Base-by-base conservation (phyloP, 2,888 invertebrate species). In the Lamproptera curius region DNA sequence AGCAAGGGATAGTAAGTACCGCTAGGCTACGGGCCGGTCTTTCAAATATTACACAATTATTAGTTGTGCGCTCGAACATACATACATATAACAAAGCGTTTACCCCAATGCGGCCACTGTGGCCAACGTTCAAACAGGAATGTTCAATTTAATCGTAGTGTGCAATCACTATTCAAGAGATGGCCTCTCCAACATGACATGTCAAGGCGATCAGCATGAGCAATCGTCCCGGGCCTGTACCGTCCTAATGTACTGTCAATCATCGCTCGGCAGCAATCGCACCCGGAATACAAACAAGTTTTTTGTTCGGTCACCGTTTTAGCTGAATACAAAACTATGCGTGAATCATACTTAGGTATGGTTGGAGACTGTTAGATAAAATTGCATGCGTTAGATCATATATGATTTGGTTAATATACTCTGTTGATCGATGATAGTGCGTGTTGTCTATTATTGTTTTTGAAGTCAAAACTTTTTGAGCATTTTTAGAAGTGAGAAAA, bases 191-290 rank as follows among this genome's bases (percentile, higher is more conserved):
- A 61, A 75, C 76, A 76, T 68, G 76, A 73, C 74, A 71, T 55
- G 60, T 61, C 61, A 59, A 67, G 63, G 67, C 62, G 68, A 70
- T 64, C 64, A 62, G 69, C 72, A 68, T 73, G 66, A 72, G 65
- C 70, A 73, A 73, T 70, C 62, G 67, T 65, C n/a, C 28, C 59
- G 58, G 65, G 57, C 61, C 63, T 63, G 61, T 65, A 63, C 66
- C 70, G 62, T 69, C 76, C 80, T 83, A 84, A 84, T 82, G 79
- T 76, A 62, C 69, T 84, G 84, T 82, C 85, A 82, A 83, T 84
- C 84, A 85, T 77, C 70, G 70, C 65, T 70, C 70, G 67, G 69
- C 57, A 42, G 41, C 42, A 38, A 34, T 38, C 57, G 59, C 52
- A 56, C 42, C 41, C 56, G 54, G 84, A 80, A 84, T 85, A 70